These are phyloP conservation scores for Euproctis similis DNA, from an alignment of 2,888 invertebrate species.

Conservation along the genomic window DNA sequence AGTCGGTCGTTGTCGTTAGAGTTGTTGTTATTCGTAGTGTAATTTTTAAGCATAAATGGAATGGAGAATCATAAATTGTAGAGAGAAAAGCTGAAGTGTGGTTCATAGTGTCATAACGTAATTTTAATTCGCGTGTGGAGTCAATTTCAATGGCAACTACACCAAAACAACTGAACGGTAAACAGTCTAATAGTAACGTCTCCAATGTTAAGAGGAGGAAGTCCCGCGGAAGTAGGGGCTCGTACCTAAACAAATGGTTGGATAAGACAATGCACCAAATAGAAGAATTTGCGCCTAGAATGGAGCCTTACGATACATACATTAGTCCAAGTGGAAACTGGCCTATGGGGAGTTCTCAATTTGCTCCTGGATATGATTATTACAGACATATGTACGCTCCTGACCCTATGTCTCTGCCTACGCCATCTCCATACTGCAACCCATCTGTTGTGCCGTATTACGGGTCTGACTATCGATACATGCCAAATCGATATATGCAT, in stretches of 20 bases:
- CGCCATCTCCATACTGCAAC: slow-evolving; percentile 74
- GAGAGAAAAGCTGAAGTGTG: slow-evolving; percentile 17
- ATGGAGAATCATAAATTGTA: slow-evolving; percentile 18
- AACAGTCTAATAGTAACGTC: slow-evolving; percentile 51
- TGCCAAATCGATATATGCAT: slow-evolving; percentile 47
- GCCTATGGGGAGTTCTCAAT: slow-evolving; percentile 47
- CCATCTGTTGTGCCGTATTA: slow-evolving; percentile 40
- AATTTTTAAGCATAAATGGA: slow-evolving; percentile 20
- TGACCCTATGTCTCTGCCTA: slow-evolving; percentile 80
- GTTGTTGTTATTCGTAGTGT: slow-evolving; percentile 20
- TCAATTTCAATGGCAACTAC: slow-evolving; percentile 58
- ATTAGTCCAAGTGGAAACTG: slow-evolving; percentile 46
- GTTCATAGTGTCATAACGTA: slow-evolving; percentile 8
- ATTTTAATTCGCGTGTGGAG: slow-evolving; percentile 13
- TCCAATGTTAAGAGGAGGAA: slow-evolving; percentile 70
- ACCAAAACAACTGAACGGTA: slow-evolving; percentile 62
- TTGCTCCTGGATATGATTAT: slow-evolving; percentile 59
- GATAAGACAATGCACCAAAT: slow-evolving; percentile 67
- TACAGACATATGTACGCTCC: slow-evolving; percentile 72
- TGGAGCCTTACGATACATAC: slow-evolving; percentile 55
- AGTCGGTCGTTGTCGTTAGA: slow-evolving; percentile 22
- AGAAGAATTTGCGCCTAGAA: slow-evolving; percentile 52
- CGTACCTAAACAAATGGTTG: slow-evolving; percentile 69
- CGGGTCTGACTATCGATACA: slow-evolving; percentile 51
- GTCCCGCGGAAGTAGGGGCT: slow-evolving; percentile 55